Base-by-base conservation (phyloP, 2,888 invertebrate species). In the Aphidoletes aphidimyza region DNA sequence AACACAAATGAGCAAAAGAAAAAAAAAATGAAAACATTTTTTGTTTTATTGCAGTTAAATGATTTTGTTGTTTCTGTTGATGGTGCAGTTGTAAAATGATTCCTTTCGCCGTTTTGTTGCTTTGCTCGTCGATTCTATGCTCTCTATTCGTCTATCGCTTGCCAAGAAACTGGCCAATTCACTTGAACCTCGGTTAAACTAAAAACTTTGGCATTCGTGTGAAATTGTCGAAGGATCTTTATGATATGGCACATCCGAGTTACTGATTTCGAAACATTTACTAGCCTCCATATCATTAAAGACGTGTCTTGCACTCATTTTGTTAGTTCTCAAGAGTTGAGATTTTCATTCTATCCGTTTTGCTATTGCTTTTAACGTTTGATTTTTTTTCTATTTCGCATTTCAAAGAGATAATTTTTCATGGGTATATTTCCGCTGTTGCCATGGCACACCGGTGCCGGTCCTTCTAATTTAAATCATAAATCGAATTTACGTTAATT, bases 401-500 rank as follows among this genome's bases (percentile, higher is more conserved):
- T 54, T 54, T n/a, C n/a, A n/a, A n/a, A n/a, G 54, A 22, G 14
- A n/a, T 69, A 69, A 69, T 69, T 69, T 69, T 69, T 69, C 69
- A 69, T 69, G 14, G n/a, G 14, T 69, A 30, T 14, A 8, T 69
- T 69, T 30, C 69, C 34, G 19, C 34, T 14, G 3, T 1, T 5
- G 30, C 22, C 14, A 22, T n/a, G 11, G 54, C 6, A 17, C 69
- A 69, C 30, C 34, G 34, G n/a, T n/a, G n/a, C n/a, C n/a, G 5
- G 22, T 39, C 30, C n/a, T 30, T 69, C 30, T 69, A 54, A 54
- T 54, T 54, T 54, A 54, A n/a, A 54, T 54, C 54, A 54, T 54
- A 54, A 54, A 54, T 54, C 54, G 54, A 54, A 54, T 54, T n/a
- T 54, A 54, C 54, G 54, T 54, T 54, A 54, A 54, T 54, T 54